A percentile compares a stretch with the other conserved stretches of the same genome.
phyloP scores from a whole-genome alignment of 2,113 vertebrate genomes.

The Trichomycterus rosablanca region DNA sequence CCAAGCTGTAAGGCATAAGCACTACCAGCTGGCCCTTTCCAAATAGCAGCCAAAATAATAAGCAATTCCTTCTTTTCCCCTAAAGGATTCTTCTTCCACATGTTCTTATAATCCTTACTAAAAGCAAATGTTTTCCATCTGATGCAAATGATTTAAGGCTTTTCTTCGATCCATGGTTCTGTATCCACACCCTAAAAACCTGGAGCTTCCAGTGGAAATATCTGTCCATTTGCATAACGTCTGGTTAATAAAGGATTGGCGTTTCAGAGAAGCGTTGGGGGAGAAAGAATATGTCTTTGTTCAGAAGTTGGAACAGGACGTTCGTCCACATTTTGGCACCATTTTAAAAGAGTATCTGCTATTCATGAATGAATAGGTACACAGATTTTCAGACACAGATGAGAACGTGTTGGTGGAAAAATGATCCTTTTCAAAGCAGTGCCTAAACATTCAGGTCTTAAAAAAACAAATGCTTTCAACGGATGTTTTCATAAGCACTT shows the following conservation, averaged over 20 bases:
- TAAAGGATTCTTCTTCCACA: constrained; percentile 3
- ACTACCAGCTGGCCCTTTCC: constrained; percentile 11
- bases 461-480: neutral
- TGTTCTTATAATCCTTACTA: constrained; percentile 1
- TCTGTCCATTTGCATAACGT: constrained; percentile 20
- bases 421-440: too few relatives aligned
- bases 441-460: constrained; percentile 11
- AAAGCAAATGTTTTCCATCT: constrained; percentile 9
- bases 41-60: constrained; percentile 16
- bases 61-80: too few relatives aligned
- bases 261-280: constrained; percentile 29
- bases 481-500: constrained; percentile 21
- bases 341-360: constrained; percentile 32
- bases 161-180: neutral
- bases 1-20: neutral
- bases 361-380: constrained; percentile 30
- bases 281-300: constrained; percentile 33
- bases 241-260: constrained; percentile 39
- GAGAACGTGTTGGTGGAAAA: constrained; percentile 21
- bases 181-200: neutral
- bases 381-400: constrained; percentile 10
- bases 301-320: constrained; percentile 18
- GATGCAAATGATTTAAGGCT: neutral
- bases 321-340: constrained; percentile 23
- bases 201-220: too few relatives aligned